Conservation (phyloP, 2,797 vertebrate species). For the Poecilia velifera region DNA sequence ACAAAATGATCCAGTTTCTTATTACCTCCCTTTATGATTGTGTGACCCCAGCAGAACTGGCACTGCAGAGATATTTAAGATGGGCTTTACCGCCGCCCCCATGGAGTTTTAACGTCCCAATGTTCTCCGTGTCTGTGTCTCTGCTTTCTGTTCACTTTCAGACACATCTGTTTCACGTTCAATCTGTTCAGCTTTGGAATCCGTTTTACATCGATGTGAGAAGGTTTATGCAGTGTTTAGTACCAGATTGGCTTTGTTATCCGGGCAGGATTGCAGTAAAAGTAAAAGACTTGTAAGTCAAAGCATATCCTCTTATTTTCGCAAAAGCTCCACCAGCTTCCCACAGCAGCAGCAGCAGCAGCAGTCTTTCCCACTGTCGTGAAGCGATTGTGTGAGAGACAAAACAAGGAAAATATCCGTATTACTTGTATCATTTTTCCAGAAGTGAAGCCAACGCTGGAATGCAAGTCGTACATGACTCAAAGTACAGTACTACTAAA, state of each 20-base stretch:
- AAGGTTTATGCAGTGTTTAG: slow-evolving; percentile 62
- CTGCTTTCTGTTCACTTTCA: slow-evolving; percentile 43
- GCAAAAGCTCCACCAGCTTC: slow-evolving; percentile 40
- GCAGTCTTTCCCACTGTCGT: slow-evolving; percentile 28
- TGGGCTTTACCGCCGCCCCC: slow-evolving; percentile 64
- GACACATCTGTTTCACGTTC: slow-evolving; percentile 77
- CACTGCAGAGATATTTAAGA: slow-evolving; percentile 51
- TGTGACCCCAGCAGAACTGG: slow-evolving; percentile 50
- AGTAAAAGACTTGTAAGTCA: slow-evolving; percentile 50
- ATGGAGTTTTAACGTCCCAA: slow-evolving; percentile 64
- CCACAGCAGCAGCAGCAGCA: slow-evolving; percentile 20
- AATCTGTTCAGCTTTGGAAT: slow-evolving; percentile 60
- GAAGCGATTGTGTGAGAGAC: slow-evolving; percentile 41
- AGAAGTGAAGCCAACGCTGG: slow-evolving; percentile 48
- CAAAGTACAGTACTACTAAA: slow-evolving; percentile 59
- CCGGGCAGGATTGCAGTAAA: slow-evolving; percentile 50
- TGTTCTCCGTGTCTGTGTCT: slow-evolving; percentile 55
- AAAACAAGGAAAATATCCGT: slow-evolving; percentile 55
- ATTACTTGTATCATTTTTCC: slow-evolving; percentile 41
- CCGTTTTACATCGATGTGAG: slow-evolving; percentile 67
- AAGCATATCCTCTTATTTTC: slow-evolving; percentile 50
- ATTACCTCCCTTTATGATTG: slow-evolving; percentile 52
- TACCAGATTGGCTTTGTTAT: slow-evolving; percentile 62
- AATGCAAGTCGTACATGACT: slow-evolving; percentile 65
- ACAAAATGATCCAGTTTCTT: slow-evolving; percentile 49